Percentiles rank a stretch among this genome's conserved stretches.
phyloP scores from a whole-genome alignment of 2,888 invertebrate genomes.

The Ornithoptera alexandrae region DNA sequence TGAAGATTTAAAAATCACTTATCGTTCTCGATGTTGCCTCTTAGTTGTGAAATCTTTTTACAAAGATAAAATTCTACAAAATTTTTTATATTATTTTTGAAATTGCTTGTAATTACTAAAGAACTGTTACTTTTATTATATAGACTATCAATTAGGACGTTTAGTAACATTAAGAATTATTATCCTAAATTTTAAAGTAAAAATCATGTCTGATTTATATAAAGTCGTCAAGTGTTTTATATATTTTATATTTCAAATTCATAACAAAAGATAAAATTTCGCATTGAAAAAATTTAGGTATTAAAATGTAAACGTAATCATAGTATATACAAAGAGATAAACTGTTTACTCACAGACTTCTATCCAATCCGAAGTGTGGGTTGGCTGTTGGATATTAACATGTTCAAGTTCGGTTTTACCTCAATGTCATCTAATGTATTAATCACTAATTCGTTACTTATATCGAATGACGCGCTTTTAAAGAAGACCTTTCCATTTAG shows the following conservation, averaged over 20 bases:
- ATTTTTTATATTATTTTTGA: background rate
- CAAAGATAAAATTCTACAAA: slow-evolving; percentile 3
- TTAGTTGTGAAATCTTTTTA: slow-evolving; percentile 6
- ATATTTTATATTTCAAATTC: background rate
- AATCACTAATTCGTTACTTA: slow-evolving; percentile 15
- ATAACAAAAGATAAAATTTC: no score
- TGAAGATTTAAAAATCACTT: slow-evolving; percentile 16
- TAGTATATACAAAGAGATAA: background rate
- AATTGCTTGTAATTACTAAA: no score
- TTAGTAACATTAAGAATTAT: background rate
- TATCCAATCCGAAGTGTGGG: slow-evolving; percentile 37
- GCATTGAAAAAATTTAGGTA: no score
- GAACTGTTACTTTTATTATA: no score
- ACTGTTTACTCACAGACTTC: slow-evolving; percentile 42
- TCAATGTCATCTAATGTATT: slow-evolving; percentile 12
- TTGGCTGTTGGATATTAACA: slow-evolving; percentile 15
- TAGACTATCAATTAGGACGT: background rate
- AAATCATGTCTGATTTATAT: background rate
- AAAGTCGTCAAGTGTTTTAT: background rate
- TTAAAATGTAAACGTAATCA: background rate
- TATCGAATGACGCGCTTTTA: background rate
- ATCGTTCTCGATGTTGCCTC: slow-evolving; percentile 4
- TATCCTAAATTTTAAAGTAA: background rate
- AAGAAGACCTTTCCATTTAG: slow-evolving; percentile 4
- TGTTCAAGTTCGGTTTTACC: slow-evolving; percentile 16